phyloP scores from a whole-genome alignment of 2,113 vertebrate genomes.

The Grallaria varia region DNA sequence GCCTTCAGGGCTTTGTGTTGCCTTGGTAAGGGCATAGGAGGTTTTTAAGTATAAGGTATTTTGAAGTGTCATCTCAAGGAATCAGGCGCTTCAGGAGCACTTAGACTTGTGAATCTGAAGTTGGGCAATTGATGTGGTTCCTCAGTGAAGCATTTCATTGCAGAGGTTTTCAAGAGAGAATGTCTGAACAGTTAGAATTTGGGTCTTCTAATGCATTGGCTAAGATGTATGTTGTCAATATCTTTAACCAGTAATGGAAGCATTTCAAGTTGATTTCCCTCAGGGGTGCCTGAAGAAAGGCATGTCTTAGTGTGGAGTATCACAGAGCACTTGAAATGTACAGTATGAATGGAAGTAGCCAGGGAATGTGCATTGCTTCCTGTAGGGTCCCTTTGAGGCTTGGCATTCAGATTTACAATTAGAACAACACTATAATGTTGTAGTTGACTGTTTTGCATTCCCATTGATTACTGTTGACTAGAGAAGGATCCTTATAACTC shows the following conservation, averaged over 20 bases:
- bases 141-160: background rate
- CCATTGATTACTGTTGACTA: background rate
- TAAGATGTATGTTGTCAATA: background rate
- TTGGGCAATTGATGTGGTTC: background rate
- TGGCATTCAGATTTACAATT: background rate
- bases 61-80: background rate
- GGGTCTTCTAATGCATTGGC: background rate
- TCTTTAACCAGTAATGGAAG: background rate
- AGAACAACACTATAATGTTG: background rate
- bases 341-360: background rate
- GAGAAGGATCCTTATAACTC: background rate
- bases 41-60: background rate
- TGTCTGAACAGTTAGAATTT: background rate
- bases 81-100: background rate
- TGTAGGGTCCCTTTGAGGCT: background rate
- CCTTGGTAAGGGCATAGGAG: background rate
- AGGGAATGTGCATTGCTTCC: background rate
- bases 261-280: background rate
- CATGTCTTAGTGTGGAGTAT: background rate
- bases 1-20: background rate
- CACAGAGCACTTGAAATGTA: background rate
- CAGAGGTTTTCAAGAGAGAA: background rate
- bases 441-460: background rate
- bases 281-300: background rate
- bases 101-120: background rate